These are phyloP conservation scores for Pycnonotus jocosus DNA, from an alignment of 2,113 vertebrate species.

Conservation along the genomic window DNA sequence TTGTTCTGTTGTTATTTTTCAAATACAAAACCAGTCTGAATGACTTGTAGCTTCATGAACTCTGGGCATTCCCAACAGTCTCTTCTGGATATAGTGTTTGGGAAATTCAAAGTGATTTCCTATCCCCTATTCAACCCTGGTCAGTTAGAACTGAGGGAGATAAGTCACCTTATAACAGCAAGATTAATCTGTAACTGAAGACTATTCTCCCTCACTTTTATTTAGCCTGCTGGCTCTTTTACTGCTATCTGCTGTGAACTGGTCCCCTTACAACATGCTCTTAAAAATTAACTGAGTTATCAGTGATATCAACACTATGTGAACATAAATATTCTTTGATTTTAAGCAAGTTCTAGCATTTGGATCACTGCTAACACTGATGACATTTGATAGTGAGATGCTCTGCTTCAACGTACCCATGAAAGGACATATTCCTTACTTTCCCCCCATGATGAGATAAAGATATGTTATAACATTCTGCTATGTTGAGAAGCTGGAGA, in stretches of 20 bases:
- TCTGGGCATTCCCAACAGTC: neutral
- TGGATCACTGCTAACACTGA: neutral
- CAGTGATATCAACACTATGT: neutral
- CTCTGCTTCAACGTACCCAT: neutral
- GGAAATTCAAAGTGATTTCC: neutral
- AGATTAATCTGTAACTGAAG: neutral
- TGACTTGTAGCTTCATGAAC: neutral
- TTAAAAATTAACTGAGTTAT: neutral
- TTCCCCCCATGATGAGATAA: neutral
- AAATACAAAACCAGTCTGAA: neutral
- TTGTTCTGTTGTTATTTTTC: neutral
- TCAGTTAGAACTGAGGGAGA: neutral
- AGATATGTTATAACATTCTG: neutral
- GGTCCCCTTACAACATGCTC: neutral
- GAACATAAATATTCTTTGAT: neutral
- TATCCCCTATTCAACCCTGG: neutral
- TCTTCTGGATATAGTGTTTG: neutral
- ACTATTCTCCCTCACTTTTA: neutral
- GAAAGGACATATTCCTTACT: neutral
- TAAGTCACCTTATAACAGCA: neutral
- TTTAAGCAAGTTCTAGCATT: neutral
- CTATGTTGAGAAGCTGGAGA: neutral
- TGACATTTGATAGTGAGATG: neutral
- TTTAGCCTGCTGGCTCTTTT: neutral
- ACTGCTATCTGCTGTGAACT: neutral